Conservation (phyloP, 2,113 vertebrate genomes). For the Carassius gibelio region DNA sequence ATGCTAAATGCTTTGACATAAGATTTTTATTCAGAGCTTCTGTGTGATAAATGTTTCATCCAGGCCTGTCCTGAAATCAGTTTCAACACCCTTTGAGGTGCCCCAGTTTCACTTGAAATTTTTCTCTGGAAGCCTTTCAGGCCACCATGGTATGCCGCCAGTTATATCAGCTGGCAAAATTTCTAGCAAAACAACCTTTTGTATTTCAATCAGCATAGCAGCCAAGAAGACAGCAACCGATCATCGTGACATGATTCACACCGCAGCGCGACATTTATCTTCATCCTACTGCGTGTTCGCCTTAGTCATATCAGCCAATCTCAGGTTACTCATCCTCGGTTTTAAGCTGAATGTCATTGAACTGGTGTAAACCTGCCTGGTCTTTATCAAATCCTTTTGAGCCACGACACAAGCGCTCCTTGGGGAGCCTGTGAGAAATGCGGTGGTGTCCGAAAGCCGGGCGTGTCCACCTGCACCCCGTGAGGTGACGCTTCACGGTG, state of each 20-base stretch:
- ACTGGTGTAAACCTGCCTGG: conserved; percentile 39
- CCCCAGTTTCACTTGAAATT: background rate
- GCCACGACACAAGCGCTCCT: conserved; percentile 11
- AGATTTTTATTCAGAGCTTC: background rate
- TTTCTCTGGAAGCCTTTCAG: background rate
- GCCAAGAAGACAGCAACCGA: background rate
- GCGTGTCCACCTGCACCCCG: conserved; percentile 42
- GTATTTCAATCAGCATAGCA: background rate
- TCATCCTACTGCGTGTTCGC: background rate
- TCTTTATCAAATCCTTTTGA: conserved; percentile 41
- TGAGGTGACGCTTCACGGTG: conserved; percentile 58
- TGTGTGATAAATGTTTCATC: background rate
- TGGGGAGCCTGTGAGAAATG: conserved; percentile 39
- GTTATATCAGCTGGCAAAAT: background rate
- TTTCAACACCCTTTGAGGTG: background rate
- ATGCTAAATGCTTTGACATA: background rate
- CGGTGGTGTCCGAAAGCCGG: conserved; percentile 38
- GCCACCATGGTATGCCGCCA: background rate
- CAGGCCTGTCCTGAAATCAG: background rate
- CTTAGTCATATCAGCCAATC: conserved; percentile 33
- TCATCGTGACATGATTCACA: conserved; percentile 5
- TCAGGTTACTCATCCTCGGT: conserved; percentile 27
- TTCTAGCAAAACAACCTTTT: background rate
- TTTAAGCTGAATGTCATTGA: conserved; percentile 47
- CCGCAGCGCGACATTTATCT: background rate